Base-by-base conservation (phyloP, 2,797 vertebrate species). In the Diceros bicornis region DNA sequence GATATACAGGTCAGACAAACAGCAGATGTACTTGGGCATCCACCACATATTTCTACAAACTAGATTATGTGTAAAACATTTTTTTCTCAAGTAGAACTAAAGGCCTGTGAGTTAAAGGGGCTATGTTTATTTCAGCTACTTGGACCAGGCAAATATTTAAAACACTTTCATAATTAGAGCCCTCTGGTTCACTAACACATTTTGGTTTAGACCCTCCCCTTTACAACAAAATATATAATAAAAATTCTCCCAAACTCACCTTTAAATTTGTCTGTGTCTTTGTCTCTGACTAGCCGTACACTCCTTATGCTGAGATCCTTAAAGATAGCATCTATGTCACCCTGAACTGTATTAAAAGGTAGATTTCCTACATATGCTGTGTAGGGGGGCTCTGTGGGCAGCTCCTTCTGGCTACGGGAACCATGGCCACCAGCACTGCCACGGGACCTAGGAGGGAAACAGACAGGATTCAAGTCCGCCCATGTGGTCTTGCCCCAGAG, bases 231-330 rank as follows among this genome's bases (percentile, higher is more conserved):
- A 79, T 8, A 69, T 2, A 52, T 17, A 72, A 0, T n/a, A 62
- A 50, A 29, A 34, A 34, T 1, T 8, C 4, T 34, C 85, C 55
- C 68, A 29, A 91, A 97, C 97, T 97, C 97, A 99, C 99, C 99
- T 99, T 99, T 99, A 98, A 99, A 99, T 99, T 99, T 99, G 99
- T 99, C 99, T 96, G 99, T 99, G 97, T 99, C 99, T 99, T 99
- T 99, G 99, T 99, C 99, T 99, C 99, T 98, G 98, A 99, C 99
- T 99, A 99, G 99, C 97, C 99, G 99, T 82, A 99, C 99, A 1
- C 99, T 99, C 99, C 99, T 99, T 96, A 99, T 98, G 86, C 97
- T 99, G 98, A 99, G 99, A 96, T 99, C 99, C 99, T 99, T 99
- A 98, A 99, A 99, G 98, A 99, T 99, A 96, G 99, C 98, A 98